These are phyloP conservation scores for Desmodus rotundus DNA, from an alignment of 2,113 vertebrate species.

Conservation along the genomic window DNA sequence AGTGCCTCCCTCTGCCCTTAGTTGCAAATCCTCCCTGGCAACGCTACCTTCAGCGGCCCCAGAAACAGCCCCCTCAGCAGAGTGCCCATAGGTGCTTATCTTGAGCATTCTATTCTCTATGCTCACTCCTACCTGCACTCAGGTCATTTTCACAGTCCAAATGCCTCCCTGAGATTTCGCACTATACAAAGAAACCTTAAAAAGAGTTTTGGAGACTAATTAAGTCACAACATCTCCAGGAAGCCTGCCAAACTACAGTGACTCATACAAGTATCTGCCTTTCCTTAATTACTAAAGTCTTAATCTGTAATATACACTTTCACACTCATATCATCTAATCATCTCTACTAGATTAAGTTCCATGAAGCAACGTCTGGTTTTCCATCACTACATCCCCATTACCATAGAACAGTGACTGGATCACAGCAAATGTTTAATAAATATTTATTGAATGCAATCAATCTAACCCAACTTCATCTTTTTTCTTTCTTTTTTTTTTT, in stretches of 20 bases:
- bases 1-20: not conserved
- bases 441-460: not conserved
- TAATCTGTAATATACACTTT: constrained; percentile 6
- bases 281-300: constrained; percentile 8
- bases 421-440: not conserved
- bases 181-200: constrained; percentile 25
- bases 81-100: not conserved
- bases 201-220: not conserved
- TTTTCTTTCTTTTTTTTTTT: not conserved
- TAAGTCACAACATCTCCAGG: not conserved
- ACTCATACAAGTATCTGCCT: not conserved
- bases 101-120: not conserved
- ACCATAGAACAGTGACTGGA: constrained; percentile 1
- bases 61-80: not conserved
- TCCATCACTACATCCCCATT: not conserved
- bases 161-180: not conserved
- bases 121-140: not conserved
- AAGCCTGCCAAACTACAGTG: not conserved
- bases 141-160: not conserved
- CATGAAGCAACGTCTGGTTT: constrained; percentile 18
- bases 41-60: not conserved
- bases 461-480: not conserved
- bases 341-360: constrained; percentile 14
- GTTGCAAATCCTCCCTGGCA: not conserved
- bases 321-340: not conserved